Evolutionary conservation across 2,888 invertebrate genomes (phyloP).

Genomic region (Phasia obesa): DNA sequence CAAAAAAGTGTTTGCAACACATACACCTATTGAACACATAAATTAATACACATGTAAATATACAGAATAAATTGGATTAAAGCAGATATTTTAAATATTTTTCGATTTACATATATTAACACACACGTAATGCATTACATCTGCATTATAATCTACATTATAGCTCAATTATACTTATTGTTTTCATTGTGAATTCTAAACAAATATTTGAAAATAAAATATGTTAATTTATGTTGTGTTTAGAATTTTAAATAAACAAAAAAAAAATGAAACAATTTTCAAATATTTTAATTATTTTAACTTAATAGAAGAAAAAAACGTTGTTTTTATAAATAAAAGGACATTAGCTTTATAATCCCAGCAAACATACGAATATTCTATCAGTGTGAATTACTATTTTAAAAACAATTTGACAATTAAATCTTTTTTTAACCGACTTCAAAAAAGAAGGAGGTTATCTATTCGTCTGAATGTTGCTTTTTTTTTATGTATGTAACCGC

Average conservation of each 20-base stretch:
- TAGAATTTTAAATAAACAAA: constrained; percentile 32
- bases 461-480: no score
- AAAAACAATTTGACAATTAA: no score
- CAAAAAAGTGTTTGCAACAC: not conserved
- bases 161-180: not conserved
- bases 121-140: not conserved
- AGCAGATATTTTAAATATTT: constrained; percentile 22
- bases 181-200: not conserved
- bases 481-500: no score
- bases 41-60: not conserved
- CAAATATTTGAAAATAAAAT: constrained; percentile 20
- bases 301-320: no score
- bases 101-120: not conserved
- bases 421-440: no score
- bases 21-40: no score
- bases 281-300: no score
- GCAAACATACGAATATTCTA: no score
- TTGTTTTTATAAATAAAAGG: no score
- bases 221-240: constrained; percentile 11
- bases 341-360: no score
- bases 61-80: not conserved
- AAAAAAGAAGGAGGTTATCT: no score
- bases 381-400: no score
- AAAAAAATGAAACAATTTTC: constrained; percentile 36
- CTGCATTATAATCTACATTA: not conserved